Evolutionary conservation across 2,797 vertebrate species (phyloP).

Genomic region (Poecile montanus): DNA sequence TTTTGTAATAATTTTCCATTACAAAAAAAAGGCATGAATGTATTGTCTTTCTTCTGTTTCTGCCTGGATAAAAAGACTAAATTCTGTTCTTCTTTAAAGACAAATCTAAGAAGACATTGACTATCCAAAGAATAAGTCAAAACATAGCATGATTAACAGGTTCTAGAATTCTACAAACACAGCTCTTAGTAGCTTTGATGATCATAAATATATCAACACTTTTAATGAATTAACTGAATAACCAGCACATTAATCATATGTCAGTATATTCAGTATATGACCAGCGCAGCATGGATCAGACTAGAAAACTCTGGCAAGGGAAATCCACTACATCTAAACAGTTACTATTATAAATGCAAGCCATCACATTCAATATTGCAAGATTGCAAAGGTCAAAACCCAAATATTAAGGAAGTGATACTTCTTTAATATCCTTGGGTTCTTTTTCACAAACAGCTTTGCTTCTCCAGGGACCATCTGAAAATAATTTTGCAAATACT

Average conservation of each 20-base stretch:
- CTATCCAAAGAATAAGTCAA: background rate
- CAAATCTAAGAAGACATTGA: background rate
- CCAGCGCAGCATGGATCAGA: background rate
- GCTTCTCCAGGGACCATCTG: background rate
- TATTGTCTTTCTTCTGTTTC: background rate
- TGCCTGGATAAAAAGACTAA: background rate
- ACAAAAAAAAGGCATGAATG: background rate
- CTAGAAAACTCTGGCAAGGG: background rate
- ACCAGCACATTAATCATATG: background rate
- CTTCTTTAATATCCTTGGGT: background rate
- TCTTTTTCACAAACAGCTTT: background rate
- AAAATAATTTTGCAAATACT: background rate
- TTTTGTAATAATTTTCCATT: background rate
- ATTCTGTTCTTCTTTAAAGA: background rate
- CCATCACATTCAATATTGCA: background rate
- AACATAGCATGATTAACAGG: background rate
- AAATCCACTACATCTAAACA: background rate
- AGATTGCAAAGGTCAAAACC: background rate
- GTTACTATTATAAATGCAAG: background rate
- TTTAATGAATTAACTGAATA: background rate
- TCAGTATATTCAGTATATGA: background rate
- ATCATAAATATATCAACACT: background rate
- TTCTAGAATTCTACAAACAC: background rate
- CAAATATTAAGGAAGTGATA: background rate
- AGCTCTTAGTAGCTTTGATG: background rate